Conservation (phyloP, 2,797 vertebrate genomes). For the Sebastolobus alascanus region DNA sequence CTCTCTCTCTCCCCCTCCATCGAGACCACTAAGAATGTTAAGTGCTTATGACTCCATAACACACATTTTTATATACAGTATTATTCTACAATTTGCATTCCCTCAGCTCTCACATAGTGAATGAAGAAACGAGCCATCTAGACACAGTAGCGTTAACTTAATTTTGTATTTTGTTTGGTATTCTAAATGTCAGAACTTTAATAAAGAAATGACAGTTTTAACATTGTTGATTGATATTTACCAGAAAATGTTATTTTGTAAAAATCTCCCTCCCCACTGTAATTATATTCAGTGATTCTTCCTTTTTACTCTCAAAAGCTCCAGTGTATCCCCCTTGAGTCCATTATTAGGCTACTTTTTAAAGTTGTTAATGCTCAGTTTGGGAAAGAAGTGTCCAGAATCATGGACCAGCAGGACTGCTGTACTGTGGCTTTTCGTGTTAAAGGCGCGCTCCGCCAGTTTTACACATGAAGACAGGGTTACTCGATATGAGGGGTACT, state of each 20-base stretch:
- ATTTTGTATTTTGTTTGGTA: neutral
- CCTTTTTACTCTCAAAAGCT: neutral
- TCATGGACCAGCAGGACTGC: neutral
- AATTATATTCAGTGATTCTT: neutral
- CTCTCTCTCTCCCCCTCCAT: neutral
- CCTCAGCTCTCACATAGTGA: neutral
- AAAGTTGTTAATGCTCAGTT: neutral
- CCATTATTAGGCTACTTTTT: neutral
- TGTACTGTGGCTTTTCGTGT: neutral
- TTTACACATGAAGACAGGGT: neutral
- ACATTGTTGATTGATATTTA: neutral
- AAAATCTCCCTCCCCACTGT: neutral
- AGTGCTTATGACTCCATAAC: neutral
- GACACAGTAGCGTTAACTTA: neutral
- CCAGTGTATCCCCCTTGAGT: neutral
- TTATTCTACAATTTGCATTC: neutral
- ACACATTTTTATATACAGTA: neutral
- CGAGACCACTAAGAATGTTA: conserved; percentile 2
- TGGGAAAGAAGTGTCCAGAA: neutral
- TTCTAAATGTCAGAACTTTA: neutral
- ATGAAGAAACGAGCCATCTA: neutral
- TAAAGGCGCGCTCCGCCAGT: neutral
- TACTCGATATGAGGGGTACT: neutral
- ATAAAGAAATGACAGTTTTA: neutral
- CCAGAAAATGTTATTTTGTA: neutral